Base-by-base conservation (phyloP, 2,797 vertebrate genomes). In the Ispidina picta region DNA sequence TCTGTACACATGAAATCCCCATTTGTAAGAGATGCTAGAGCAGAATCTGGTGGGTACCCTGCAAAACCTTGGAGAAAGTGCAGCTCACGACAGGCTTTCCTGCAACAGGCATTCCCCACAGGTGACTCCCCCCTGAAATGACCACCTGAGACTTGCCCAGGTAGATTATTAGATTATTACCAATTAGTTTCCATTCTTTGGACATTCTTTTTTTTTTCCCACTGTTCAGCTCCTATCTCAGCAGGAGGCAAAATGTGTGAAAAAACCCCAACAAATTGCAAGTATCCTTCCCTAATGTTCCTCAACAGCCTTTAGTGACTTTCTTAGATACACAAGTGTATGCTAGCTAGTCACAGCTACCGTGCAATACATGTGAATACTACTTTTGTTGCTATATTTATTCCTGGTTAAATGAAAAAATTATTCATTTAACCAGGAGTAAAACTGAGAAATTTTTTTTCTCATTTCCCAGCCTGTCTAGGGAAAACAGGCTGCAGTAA, bases 391-490 rank as follows among this genome's bases (percentile, higher is more conserved):
- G 72, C 91, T 92, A 39, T 93, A 86, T 96, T 97, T 96, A 94
- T 95, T 97, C 93, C 71, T 93, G 79, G 89, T 94, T 96, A 97
- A 97, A 97, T 96, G 96, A 97, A 96, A 95, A 96, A 95, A 93
- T 74, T 96, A 96, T 96, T 94, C 94, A 96, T 97, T 96, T 97
- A 96, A 94, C 94, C 95, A 95, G 91, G 91, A 98, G 90, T 96
- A 94, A 97, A 97, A 96, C 93, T 86, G 95, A 97, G 96, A 95
- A 90, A 93, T 97, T 69, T 96, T 68, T 96, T 92, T 95, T 88
- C 96, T 95, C 87, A 80, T 97, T 97, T 97, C 83, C 91, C 74
- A 92, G 87, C 63, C 75, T 95, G 95, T 97, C 97, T 96, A 78
- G 97, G 96, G 97, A 97, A 90, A 97, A 95, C 75, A 95, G 80